These are phyloP conservation scores for Menidia menidia DNA, from an alignment of 2,797 vertebrate species.

Conservation along the genomic window DNA sequence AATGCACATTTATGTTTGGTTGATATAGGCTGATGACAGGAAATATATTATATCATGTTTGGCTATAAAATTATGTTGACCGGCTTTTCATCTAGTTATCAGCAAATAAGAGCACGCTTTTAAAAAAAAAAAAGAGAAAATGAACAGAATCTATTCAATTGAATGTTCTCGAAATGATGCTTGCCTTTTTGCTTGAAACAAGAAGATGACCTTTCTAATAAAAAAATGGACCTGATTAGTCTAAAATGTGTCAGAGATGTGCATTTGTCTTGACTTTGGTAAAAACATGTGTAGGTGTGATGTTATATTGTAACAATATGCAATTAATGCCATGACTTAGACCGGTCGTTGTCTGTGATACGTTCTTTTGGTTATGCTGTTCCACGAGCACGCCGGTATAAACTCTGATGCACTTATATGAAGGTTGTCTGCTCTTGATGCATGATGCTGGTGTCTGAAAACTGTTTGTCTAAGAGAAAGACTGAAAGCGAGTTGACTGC, in stretches of 20 bases:
- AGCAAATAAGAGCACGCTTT: constrained; percentile 5
- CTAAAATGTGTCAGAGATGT: constrained; percentile 12
- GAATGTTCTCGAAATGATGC: not conserved
- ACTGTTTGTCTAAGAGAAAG: not conserved
- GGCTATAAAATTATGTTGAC: not conserved
- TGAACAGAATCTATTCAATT: not conserved
- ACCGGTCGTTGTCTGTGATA: constrained; percentile 15
- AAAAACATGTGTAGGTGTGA: constrained; percentile 32
- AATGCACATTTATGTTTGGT: no score
- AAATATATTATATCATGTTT: not conserved
- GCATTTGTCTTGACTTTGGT: constrained; percentile 18
- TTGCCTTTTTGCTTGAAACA: not conserved
- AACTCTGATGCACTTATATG: constrained; percentile 43
- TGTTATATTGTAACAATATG: constrained; percentile 47
- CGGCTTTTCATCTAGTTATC: constrained; percentile 9
- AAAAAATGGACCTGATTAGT: constrained; percentile 3
- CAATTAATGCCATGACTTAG: constrained; percentile 38
- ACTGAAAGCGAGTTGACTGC: constrained; percentile 11
- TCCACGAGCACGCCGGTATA: not conserved
- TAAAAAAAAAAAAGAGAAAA: not conserved
- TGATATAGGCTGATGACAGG: not conserved
- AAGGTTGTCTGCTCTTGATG: constrained; percentile 30
- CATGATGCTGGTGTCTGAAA: constrained; percentile 39
- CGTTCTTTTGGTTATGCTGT: constrained; percentile 3
- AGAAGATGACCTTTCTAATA: not conserved